phyloP scores from a whole-genome alignment of 1,140 invertebrate genomes.

The Sitodiplosis mosellana region DNA sequence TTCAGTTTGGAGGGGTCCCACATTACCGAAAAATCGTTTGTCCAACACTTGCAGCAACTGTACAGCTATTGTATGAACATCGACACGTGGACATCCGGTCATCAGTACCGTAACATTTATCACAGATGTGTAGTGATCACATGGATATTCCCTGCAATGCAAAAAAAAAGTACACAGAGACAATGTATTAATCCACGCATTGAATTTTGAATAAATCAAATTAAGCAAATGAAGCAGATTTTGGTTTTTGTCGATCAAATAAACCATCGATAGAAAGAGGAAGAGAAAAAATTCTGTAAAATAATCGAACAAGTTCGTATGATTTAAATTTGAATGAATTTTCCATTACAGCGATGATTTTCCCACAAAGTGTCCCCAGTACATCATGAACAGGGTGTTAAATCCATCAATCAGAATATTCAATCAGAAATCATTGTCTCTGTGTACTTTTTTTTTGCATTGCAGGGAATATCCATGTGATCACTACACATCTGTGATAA shows the following conservation, averaged over 20 bases:
- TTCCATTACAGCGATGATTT: too few species aligned
- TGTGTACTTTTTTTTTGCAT: constrained; percentile 8
- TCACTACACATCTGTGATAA: constrained; percentile 93
- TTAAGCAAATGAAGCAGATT: too few species aligned
- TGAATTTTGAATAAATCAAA: too few species aligned
- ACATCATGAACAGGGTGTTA: too few species aligned
- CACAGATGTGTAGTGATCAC: constrained; percentile 94
- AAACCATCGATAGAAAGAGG: too few species aligned
- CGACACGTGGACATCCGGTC: constrained; percentile 79
- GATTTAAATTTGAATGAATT: too few species aligned
- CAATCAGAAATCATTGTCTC: too few species aligned
- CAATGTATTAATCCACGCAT: constrained; percentile 4
- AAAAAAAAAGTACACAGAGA: constrained; percentile 3
- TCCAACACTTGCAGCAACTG: constrained; percentile 88
- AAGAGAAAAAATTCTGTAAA: too few species aligned
- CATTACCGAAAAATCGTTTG: constrained; percentile 81
- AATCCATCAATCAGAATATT: too few species aligned
- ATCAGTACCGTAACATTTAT: constrained; percentile 94
- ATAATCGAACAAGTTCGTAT: too few species aligned
- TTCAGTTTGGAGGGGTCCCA: constrained; percentile 43
- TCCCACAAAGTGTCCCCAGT: too few species aligned
- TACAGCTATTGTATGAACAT: constrained; percentile 80
- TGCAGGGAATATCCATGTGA: constrained; percentile 95
- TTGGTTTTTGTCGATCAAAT: too few species aligned
- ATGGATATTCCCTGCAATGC: constrained; percentile 80